These are phyloP conservation scores for Irena cyanogastra DNA, from an alignment of 2,113 vertebrate species.

Conservation along the genomic window DNA sequence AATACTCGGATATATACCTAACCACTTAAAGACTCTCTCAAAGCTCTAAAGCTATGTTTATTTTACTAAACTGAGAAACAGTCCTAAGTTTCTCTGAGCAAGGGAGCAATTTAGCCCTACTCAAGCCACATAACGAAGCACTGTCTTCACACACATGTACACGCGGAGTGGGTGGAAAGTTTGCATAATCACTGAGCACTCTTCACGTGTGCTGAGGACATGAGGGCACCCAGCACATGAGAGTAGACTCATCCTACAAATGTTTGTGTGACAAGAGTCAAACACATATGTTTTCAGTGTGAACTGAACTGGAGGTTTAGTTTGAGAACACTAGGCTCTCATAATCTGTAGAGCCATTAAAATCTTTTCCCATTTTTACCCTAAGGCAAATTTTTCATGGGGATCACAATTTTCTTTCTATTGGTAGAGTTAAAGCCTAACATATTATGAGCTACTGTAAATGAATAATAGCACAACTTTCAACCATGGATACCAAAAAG, in stretches of 20 bases:
- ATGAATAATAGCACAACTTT: background rate
- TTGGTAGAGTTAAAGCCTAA: background rate
- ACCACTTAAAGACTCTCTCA: background rate
- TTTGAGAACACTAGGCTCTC: background rate
- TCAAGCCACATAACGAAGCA: background rate
- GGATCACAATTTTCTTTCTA: background rate
- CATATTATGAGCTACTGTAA: background rate
- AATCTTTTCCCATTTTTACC: background rate
- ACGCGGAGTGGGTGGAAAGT: background rate
- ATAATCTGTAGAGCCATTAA: background rate
- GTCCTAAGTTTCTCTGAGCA: background rate
- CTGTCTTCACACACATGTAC: background rate
- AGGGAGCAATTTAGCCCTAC: background rate
- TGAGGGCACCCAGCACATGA: background rate
- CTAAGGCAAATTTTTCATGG: background rate
- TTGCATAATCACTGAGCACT: rapidly evolving
- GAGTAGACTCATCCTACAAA: background rate
- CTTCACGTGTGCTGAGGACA: rapidly evolving
- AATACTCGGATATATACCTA: background rate
- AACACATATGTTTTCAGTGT: background rate
- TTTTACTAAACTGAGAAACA: background rate
- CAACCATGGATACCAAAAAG: background rate
- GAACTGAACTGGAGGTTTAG: background rate
- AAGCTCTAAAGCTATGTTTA: background rate
- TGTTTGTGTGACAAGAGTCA: background rate